Evolutionary conservation across 2,888 invertebrate genomes (phyloP).

Genomic region (Megastigmus dorsalis): DNA sequence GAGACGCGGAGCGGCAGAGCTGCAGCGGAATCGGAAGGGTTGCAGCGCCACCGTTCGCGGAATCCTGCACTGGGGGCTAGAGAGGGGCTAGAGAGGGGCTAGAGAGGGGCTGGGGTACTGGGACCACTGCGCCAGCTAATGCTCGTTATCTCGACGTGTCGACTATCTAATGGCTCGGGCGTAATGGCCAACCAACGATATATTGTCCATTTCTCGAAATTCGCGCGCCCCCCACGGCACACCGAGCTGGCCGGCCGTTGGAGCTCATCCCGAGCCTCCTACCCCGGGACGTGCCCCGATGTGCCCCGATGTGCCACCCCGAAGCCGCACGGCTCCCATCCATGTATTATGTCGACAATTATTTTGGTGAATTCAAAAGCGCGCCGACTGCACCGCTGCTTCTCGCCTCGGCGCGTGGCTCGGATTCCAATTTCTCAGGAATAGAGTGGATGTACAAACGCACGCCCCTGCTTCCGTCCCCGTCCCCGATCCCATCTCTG

Average conservation of each 20-base stretch:
- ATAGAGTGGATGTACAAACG: neutral
- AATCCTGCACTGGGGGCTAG: too few relatives aligned
- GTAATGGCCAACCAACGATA: constrained; percentile 72
- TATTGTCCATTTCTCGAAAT: constrained; percentile 71
- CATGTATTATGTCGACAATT: constrained; percentile 67
- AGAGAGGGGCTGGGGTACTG: too few relatives aligned
- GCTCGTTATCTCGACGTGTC: constrained; percentile 74
- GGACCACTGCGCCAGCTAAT: too few relatives aligned
- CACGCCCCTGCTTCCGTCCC: too few relatives aligned
- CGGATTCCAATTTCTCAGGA: constrained; percentile 32
- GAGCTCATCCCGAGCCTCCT: neutral
- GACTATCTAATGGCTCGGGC: constrained; percentile 73
- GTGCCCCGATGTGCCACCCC: too few relatives aligned
- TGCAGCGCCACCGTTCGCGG: too few relatives aligned
- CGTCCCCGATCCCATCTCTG: too few relatives aligned
- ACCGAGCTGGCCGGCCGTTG: too few relatives aligned
- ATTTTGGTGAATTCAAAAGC: constrained; percentile 59
- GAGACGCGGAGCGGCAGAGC: neutral
- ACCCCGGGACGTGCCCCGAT: too few relatives aligned
- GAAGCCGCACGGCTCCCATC: constrained; percentile 55
- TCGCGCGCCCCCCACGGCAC: constrained; percentile 51
- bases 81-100: too few relatives aligned
- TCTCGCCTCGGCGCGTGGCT: neutral
- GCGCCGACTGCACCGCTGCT: neutral
- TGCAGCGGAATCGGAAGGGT: neutral